Evolutionary conservation across 2,113 vertebrate genomes (phyloP).

Genomic region (Tiliqua scincoides): DNA sequence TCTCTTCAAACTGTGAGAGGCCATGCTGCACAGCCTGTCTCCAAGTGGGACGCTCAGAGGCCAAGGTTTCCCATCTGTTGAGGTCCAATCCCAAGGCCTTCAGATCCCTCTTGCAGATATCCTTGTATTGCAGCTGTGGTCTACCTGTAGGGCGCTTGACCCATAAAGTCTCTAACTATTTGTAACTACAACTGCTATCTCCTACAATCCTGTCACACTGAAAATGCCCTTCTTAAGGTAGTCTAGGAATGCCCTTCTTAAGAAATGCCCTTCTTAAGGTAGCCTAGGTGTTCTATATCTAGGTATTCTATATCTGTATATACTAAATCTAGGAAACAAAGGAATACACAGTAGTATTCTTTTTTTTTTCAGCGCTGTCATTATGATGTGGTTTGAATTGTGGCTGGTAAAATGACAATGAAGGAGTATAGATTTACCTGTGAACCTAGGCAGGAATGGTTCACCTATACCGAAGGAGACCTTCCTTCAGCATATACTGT

Average conservation of each 20-base stretch:
- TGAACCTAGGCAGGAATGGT: conserved; percentile 1
- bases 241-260: not conserved
- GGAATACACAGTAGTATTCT: not conserved
- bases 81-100: no score
- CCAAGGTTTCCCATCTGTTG: no score
- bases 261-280: not conserved
- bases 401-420: not conserved
- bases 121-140: no score
- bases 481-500: not conserved
- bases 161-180: not conserved
- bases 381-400: not conserved
- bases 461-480: not conserved
- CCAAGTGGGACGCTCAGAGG: no score
- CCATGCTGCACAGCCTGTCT: no score
- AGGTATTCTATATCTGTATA: not conserved
- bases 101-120: no score
- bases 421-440: no score
- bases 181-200: not conserved
- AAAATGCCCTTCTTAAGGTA: not conserved
- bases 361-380: not conserved
- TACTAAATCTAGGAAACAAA: not conserved
- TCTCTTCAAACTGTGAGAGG: no score
- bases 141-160: no score
- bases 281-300: no score
- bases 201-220: not conserved